phyloP scores from a whole-genome alignment of 2,113 vertebrate genomes.

The Leptodactylus fuscus region DNA sequence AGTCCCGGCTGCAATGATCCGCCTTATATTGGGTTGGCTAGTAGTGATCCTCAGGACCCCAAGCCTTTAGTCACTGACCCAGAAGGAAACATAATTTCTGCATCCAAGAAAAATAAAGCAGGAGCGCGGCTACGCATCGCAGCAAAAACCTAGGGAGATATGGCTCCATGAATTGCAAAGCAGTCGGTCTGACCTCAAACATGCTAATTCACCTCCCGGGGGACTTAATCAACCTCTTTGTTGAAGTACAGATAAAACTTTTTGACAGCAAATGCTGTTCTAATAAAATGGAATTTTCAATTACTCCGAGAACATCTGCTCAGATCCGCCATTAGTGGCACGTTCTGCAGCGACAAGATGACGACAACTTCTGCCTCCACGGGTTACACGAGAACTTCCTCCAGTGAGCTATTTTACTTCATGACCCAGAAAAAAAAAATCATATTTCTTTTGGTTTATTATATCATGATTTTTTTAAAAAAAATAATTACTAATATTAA shows the following conservation, averaged over 20 bases:
- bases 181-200: slow-evolving; percentile 72
- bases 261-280: slow-evolving; percentile 78
- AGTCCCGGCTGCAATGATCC: too few species aligned
- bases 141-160: slow-evolving; percentile 68
- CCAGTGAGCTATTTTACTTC: not conserved
- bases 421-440: not conserved
- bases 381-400: not conserved
- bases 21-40: too few species aligned
- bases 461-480: too few species aligned
- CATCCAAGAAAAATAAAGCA: slow-evolving; percentile 65
- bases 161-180: slow-evolving; percentile 78
- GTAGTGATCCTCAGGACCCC: not conserved
- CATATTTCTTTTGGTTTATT: too few species aligned
- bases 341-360: not conserved
- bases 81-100: slow-evolving; percentile 60
- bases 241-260: slow-evolving; percentile 82
- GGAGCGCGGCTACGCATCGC: slow-evolving; percentile 62
- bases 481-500: too few species aligned
- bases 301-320: slow-evolving; percentile 78
- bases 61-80: slow-evolving; percentile 4
- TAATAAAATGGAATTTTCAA: slow-evolving; percentile 84
- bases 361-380: not conserved
- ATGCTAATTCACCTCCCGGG: slow-evolving; percentile 77
- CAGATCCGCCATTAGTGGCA: slow-evolving; percentile 61
- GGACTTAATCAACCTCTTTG: slow-evolving; percentile 80